Evolutionary conservation across 2,113 vertebrate species (phyloP).

Genomic region (Acrocephalus kingi): DNA sequence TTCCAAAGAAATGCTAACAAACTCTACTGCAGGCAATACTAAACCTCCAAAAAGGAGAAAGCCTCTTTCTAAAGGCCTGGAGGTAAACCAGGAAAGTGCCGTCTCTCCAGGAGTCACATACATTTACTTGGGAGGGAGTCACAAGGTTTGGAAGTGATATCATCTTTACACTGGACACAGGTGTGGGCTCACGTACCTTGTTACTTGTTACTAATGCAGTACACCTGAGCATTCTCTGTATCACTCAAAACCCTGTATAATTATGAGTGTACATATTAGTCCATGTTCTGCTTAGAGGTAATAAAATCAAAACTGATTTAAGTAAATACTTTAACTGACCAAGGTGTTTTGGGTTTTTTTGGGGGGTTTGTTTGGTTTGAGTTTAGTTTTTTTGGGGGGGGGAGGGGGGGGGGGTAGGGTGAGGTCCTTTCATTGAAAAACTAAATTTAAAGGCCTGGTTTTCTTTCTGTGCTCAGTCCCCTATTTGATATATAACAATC

Average conservation of each 20-base stretch:
- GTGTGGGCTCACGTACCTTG: not conserved
- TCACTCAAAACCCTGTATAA: not conserved
- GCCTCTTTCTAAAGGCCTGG: not conserved
- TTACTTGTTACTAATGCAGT: not conserved
- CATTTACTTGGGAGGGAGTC: not conserved
- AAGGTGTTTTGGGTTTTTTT: fast-evolving
- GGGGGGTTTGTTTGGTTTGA: not conserved
- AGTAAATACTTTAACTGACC: not conserved
- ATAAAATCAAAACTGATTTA: not conserved
- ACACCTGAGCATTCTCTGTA: not conserved
- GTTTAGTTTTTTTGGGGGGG: too few relatives aligned
- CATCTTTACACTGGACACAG: not conserved
- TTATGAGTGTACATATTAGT: not conserved
- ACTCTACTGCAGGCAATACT: not conserved
- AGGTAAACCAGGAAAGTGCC: not conserved
- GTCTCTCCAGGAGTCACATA: too few relatives aligned
- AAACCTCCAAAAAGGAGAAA: not conserved
- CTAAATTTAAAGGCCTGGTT: not conserved
- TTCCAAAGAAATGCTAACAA: not conserved
- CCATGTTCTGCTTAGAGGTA: not conserved
- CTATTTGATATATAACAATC: not conserved
- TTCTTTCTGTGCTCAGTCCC: not conserved
- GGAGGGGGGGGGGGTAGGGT: too few relatives aligned
- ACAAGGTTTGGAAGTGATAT: not conserved
- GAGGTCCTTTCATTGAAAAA: not conserved